A percentile compares a stretch with the other conserved stretches of the same genome.
Evolutionary conservation across 2,113 vertebrate species (phyloP).

Genomic region (Pithys albifrons): DNA sequence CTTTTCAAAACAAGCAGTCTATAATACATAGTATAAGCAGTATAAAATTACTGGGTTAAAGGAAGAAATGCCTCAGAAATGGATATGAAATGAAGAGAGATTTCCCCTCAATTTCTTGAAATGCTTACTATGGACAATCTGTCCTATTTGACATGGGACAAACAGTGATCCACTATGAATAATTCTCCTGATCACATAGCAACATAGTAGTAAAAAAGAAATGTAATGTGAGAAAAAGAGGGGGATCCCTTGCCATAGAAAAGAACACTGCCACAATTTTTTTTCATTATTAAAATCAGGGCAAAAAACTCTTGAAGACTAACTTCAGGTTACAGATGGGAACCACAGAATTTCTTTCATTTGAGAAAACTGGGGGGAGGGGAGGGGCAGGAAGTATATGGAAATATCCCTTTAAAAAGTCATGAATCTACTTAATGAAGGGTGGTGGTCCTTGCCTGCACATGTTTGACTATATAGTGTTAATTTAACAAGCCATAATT

Average conservation of each 20-base stretch:
- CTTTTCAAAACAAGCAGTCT: not conserved
- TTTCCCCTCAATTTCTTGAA: not conserved
- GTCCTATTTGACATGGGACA: not conserved
- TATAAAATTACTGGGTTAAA: not conserved
- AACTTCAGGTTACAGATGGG: not conserved
- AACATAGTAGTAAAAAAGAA: not conserved
- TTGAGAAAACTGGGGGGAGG: not conserved
- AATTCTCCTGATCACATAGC: not conserved
- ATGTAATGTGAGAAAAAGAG: not conserved
- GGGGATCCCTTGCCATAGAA: not conserved
- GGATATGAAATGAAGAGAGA: not conserved
- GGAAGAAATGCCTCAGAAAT: not conserved
- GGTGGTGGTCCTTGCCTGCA: constrained; percentile 36
- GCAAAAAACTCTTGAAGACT: fast-evolving
- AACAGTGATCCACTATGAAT: not conserved
- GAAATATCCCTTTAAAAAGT: not conserved
- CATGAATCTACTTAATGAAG: not conserved
- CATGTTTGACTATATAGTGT: not conserved
- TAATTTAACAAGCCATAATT: constrained; percentile 60
- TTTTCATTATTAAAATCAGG: not conserved
- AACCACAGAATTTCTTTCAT: not conserved
- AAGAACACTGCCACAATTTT: not conserved
- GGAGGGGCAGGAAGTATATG: not conserved
- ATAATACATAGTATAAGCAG: not conserved
- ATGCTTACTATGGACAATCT: not conserved